Percentiles rank a stretch among this genome's conserved stretches.
Evolutionary conservation across 53 echinoderm and acorn worm genomes (phyloP).

Genomic region (Mesocentrotus franciscanus): DNA sequence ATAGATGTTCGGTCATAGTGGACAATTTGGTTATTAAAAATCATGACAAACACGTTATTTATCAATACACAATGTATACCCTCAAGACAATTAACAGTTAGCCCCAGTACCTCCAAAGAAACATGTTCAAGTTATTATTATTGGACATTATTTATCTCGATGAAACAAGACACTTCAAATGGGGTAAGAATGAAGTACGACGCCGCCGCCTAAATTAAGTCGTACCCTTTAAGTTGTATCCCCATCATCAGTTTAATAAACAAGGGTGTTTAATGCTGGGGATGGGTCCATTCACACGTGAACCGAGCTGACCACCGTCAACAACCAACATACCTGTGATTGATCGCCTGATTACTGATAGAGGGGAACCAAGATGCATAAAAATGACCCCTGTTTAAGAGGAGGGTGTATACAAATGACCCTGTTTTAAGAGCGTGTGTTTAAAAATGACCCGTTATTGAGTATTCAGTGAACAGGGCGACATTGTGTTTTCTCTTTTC

Average conservation of each 20-base stretch:
- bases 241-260: slow-evolving; percentile 20
- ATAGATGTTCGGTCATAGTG: no score
- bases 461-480: not conserved
- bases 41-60: no score
- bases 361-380: no score
- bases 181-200: not conserved
- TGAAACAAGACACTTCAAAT: not conserved
- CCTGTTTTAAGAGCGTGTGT: not conserved
- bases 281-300: slow-evolving; percentile 53
- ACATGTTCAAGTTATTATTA: not conserved
- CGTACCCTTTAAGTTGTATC: not conserved
- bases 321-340: slow-evolving; percentile 47
- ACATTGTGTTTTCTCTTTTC: not conserved
- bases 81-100: no score
- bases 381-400: slow-evolving; percentile 45
- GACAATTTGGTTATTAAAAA: no score
- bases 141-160: not conserved
- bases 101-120: no score
- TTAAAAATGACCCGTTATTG: slow-evolving; percentile 11
- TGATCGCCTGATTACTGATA: slow-evolving; percentile 22
- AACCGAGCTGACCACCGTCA: not conserved
- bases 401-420: not conserved
- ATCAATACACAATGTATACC: no score
- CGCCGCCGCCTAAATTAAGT: not conserved
- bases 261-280: slow-evolving; percentile 29